Percentiles rank a stretch among this genome's conserved stretches.
Evolutionary conservation across 1,140 invertebrate species (phyloP).

Genomic region (Tachypleus tridentatus): DNA sequence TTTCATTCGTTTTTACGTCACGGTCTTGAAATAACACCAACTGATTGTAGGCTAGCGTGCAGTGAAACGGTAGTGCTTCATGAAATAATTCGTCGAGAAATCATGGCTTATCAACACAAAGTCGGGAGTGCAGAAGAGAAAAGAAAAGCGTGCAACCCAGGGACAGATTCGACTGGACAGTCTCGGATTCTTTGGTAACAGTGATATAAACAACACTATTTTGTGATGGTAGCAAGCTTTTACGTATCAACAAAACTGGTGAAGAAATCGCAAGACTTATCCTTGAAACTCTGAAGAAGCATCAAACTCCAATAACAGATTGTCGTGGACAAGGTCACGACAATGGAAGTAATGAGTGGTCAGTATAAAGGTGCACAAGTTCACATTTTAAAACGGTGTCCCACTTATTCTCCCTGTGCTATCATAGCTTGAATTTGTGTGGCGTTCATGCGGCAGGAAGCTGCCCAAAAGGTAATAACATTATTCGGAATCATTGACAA

Average conservation of each 20-base stretch:
- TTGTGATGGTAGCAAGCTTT: too few species aligned
- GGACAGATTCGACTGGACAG: too few species aligned
- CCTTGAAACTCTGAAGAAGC: not conserved
- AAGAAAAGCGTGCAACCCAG: too few species aligned
- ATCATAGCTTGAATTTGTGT: conserved; percentile 28
- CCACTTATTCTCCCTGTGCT: conserved; percentile 28
- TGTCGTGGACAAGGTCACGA: conserved; percentile 31
- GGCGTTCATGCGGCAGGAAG: conserved; percentile 15
- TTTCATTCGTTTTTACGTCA: too few species aligned
- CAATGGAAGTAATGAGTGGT: conserved; percentile 29
- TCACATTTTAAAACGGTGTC: conserved; percentile 26
- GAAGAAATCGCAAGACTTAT: not conserved
- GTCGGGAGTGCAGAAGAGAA: too few species aligned
- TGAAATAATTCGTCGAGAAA: too few species aligned
- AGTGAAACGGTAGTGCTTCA: too few species aligned
- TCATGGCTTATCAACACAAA: too few species aligned
- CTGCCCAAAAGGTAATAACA: conserved; percentile 8
- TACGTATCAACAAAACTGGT: not conserved
- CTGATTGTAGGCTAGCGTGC: too few species aligned
- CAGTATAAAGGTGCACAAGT: conserved; percentile 29
- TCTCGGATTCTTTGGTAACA: too few species aligned
- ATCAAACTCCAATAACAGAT: not conserved
- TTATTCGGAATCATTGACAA: conserved; percentile 15
- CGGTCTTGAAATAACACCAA: too few species aligned
- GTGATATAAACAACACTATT: too few species aligned